Evolutionary conservation across 2,113 vertebrate genomes (phyloP).

Genomic region (Connochaetes taurinus): DNA sequence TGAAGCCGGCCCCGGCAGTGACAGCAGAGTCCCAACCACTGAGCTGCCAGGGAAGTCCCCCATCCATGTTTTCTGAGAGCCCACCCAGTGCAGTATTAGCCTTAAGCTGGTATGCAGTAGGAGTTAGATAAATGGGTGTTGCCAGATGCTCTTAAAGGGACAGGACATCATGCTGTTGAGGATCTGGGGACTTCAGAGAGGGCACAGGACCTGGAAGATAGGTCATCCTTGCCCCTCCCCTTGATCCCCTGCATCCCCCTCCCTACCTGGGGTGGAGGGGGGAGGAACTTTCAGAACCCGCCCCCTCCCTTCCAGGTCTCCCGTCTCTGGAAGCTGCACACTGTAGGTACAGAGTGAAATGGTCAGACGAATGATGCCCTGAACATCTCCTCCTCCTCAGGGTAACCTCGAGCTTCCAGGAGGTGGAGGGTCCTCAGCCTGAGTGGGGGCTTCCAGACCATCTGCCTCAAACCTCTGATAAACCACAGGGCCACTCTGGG

Average conservation of each 20-base stretch:
- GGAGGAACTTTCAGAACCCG: too few relatives aligned
- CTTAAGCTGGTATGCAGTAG: background rate
- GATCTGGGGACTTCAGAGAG: background rate
- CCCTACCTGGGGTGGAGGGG: background rate
- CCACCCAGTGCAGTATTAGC: too few relatives aligned
- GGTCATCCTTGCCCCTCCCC: too few relatives aligned
- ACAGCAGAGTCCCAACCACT: background rate
- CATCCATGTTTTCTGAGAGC: background rate
- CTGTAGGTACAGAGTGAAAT: background rate
- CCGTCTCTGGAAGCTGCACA: rapidly evolving
- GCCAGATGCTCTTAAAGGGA: background rate
- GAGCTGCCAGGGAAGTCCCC: background rate
- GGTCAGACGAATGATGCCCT: too few relatives aligned
- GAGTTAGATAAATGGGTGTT: too few relatives aligned
- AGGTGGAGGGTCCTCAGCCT: background rate
- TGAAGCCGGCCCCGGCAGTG: background rate
- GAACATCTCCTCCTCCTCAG: background rate
- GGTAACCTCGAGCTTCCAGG: rapidly evolving
- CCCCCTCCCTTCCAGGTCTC: background rate
- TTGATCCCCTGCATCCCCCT: background rate
- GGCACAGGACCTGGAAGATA: background rate
- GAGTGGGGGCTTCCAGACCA: background rate
- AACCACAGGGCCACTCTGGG: background rate
- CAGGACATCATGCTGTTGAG: too few relatives aligned
- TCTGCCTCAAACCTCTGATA: background rate